Conservation (phyloP, 1,140 invertebrate species). For the Atta colombica region DNA sequence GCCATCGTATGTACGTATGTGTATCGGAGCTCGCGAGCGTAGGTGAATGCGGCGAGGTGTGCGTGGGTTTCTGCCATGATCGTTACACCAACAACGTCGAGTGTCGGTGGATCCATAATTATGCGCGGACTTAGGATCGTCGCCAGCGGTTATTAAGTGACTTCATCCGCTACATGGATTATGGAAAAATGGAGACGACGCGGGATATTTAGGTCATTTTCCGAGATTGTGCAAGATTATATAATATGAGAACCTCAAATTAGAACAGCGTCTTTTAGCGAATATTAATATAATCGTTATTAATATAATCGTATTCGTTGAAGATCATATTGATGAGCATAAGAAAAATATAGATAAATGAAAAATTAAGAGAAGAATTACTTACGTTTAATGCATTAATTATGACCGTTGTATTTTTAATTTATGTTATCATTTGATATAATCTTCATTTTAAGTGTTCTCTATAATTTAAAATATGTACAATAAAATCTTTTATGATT, state of each 20-base stretch:
- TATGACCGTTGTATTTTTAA: neutral
- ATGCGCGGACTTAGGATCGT: conserved; percentile 69
- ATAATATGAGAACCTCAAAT: neutral
- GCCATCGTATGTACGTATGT: neutral
- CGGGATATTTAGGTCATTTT: conserved; percentile 34
- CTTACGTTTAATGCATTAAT: neutral
- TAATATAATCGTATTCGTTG: no score
- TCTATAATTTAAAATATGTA: neutral
- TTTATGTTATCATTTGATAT: neutral
- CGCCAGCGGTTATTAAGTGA: conserved; percentile 76
- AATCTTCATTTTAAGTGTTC: neutral
- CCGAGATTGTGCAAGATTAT: conserved; percentile 46
- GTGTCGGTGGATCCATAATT: conserved; percentile 73
- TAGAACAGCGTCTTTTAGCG: neutral
- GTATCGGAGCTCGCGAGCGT: neutral
- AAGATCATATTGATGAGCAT: neutral
- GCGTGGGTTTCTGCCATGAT: neutral
- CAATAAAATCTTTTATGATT: neutral
- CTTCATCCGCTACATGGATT: conserved; percentile 65
- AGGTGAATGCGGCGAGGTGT: conserved; percentile 44
- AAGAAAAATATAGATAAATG: neutral
- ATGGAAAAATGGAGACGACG: conserved; percentile 45
- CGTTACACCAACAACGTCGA: conserved; percentile 51
- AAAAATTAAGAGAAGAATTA: neutral
- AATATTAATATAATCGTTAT: neutral